Conservation (phyloP, 2,797 vertebrate species). For the Lepilemur ruficaudatus region DNA sequence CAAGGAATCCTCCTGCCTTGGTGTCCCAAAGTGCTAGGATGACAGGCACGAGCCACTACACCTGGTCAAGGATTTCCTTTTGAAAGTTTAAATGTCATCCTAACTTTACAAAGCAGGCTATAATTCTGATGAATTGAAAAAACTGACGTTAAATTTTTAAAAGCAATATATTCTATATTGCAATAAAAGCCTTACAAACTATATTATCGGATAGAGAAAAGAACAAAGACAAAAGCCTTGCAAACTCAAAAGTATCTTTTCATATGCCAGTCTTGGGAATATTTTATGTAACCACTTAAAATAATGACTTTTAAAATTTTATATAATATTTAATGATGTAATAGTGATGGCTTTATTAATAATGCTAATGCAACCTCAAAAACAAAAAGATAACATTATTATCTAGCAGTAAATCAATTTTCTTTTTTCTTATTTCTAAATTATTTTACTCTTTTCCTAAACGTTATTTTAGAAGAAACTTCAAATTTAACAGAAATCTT, state of each 20-base stretch:
- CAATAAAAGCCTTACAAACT: slow-evolving; percentile 49
- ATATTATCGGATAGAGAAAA: neutral
- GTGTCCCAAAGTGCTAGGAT: neutral
- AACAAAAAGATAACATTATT: neutral
- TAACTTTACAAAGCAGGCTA: slow-evolving; percentile 38
- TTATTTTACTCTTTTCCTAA: slow-evolving; percentile 48
- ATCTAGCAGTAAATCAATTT: slow-evolving; percentile 22
- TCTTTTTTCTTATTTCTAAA: slow-evolving; percentile 53
- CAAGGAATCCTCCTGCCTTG: neutral
- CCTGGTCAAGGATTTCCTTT: neutral
- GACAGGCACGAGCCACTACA: neutral
- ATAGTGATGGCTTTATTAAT: neutral
- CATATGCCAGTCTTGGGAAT: neutral
- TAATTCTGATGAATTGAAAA: neutral
- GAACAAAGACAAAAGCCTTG: slow-evolving; percentile 26
- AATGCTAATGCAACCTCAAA: slow-evolving; percentile 31
- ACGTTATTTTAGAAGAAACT: slow-evolving; percentile 42
- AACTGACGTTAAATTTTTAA: neutral
- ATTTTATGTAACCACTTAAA: slow-evolving; percentile 15
- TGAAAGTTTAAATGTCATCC: neutral
- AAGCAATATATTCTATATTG: neutral
- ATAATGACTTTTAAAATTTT: slow-evolving; percentile 29
- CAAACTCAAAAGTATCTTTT: slow-evolving; percentile 52
- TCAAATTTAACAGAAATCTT: slow-evolving; percentile 47
- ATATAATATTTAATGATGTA: slow-evolving; percentile 1